These are phyloP conservation scores for Hybos culiciformis DNA, from an alignment of 2,888 invertebrate species.

Conservation along the genomic window DNA sequence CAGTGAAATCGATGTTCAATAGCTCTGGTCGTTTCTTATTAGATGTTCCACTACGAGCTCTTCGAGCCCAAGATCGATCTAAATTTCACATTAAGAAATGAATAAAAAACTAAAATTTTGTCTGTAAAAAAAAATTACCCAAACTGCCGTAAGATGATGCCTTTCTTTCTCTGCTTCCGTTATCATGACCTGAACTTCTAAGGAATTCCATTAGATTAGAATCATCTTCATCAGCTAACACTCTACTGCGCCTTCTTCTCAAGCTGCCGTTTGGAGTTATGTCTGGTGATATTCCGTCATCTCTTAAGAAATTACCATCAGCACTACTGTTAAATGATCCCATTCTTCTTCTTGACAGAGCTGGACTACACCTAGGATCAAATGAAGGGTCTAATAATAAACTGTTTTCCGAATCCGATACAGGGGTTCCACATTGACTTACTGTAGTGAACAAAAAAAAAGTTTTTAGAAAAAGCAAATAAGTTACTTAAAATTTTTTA, in stretches of 20 bases:
- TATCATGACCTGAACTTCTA: conserved; percentile 61
- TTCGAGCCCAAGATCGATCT: conserved; percentile 83
- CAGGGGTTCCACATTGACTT: conserved; percentile 55
- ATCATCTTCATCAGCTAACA: conserved; percentile 71
- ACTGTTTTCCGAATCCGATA: conserved; percentile 58
- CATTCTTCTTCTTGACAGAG: conserved; percentile 47
- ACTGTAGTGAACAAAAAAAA: conserved; percentile 32
- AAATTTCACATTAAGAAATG: not conserved
- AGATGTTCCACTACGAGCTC: conserved; percentile 53
- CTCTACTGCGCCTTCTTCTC: conserved; percentile 63
- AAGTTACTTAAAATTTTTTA: conserved; percentile 7
- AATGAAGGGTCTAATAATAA: conserved; percentile 62
- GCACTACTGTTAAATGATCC: conserved; percentile 48
- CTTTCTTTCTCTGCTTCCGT: conserved; percentile 56
- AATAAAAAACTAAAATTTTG: not conserved
- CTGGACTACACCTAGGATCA: conserved; percentile 60
- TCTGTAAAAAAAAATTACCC: conserved; percentile 38
- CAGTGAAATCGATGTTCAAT: conserved; percentile 54
- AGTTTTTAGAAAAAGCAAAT: conserved; percentile 1
- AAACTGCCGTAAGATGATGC: conserved; percentile 62
- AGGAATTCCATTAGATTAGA: conserved; percentile 76
- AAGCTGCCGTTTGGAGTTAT: conserved; percentile 82
- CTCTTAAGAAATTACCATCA: conserved; percentile 26
- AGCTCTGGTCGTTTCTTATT: conserved; percentile 66
- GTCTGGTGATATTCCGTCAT: conserved; percentile 41